Percentiles rank a stretch among this genome's conserved stretches.
phyloP scores from a whole-genome alignment of 2,888 invertebrate genomes.

The Euphydryas editha region DNA sequence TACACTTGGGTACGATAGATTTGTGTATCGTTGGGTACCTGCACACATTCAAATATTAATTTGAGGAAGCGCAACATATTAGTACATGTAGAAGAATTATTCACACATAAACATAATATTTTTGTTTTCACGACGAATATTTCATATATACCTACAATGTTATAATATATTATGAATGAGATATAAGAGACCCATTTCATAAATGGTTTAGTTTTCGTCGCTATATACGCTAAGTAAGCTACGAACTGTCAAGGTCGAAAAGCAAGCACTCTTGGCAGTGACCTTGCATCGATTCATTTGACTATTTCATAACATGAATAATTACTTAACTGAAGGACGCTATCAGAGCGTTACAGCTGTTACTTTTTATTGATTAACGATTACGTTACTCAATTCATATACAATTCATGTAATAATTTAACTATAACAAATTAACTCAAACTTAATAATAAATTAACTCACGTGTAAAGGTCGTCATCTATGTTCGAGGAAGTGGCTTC shows the following conservation, averaged over 20 bases:
- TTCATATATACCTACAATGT: too few species aligned
- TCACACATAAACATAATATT: too few species aligned
- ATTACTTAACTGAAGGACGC: conserved; percentile 20
- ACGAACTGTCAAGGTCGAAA: conserved; percentile 15
- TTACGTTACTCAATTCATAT: conserved; percentile 9
- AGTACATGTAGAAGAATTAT: too few species aligned
- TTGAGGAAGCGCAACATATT: too few species aligned
- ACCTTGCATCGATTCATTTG: conserved; percentile 27
- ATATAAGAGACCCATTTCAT: not conserved
- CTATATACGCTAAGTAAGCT: not conserved
- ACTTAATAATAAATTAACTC: conserved; percentile 49
- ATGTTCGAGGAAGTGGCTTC: conserved; percentile 64
- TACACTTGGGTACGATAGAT: too few species aligned
- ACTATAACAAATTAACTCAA: too few species aligned
- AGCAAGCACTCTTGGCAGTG: conserved; percentile 25
- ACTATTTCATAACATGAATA: conserved; percentile 15
- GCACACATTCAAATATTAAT: too few species aligned
- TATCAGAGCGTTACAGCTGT: conserved; percentile 30
- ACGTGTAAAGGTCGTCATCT: conserved; percentile 72
- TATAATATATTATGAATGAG: not conserved
- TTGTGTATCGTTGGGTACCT: too few species aligned
- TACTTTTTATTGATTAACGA: conserved; percentile 19
- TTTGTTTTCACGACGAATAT: too few species aligned
- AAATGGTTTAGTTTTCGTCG: not conserved
- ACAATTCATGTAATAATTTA: not conserved